Base-by-base conservation (phyloP, 2,888 invertebrate species). In the Nycteola revayana region DNA sequence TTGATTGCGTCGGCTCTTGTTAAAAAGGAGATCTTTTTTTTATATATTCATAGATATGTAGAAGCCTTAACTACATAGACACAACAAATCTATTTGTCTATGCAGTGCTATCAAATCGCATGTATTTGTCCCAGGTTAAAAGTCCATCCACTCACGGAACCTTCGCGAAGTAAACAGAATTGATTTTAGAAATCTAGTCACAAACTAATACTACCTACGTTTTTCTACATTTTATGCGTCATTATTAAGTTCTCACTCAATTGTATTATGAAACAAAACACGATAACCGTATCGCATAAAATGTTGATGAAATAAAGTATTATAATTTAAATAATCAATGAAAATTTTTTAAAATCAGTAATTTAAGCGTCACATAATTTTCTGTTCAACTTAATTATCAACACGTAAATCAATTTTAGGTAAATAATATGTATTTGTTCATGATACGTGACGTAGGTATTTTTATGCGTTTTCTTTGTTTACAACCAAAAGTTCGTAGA, bases 131-230 rank as follows among this genome's bases (percentile, higher is more conserved):
- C n/a, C n/a, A n/a, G n/a, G n/a, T n/a, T n/a, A n/a, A n/a, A n/a
- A n/a, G n/a, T n/a, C n/a, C n/a, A n/a, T 60, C 56, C 66, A 61
- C 37, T 41, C 46, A 57, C 56, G 54, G 58, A 42, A 53, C 60
- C 64, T 46, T 64, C 53, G 57, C 63, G 66, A 60, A 54, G 53
- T 64, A 67, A 45, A 57, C 68, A 75, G 83, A 86, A 85, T 86
- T 84, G 84, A 83, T 86, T 81, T 84, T 86, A 71, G 84, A 80
- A n/a, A 85, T 84, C 77, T 78, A 82, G 82, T 86, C 85, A 85
- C 63, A 63, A 85, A 87, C 82, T 85, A 81, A 74, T 66, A 60
- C 60, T 49, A 61, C 68, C 60, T 61, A 69, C 64, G 60, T 76
- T 79, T 74, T 66, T 69, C 69, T 65, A 23, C 65, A 53, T 52